phyloP scores from a whole-genome alignment of 2,888 invertebrate genomes.

The Andrena bucephala region DNA sequence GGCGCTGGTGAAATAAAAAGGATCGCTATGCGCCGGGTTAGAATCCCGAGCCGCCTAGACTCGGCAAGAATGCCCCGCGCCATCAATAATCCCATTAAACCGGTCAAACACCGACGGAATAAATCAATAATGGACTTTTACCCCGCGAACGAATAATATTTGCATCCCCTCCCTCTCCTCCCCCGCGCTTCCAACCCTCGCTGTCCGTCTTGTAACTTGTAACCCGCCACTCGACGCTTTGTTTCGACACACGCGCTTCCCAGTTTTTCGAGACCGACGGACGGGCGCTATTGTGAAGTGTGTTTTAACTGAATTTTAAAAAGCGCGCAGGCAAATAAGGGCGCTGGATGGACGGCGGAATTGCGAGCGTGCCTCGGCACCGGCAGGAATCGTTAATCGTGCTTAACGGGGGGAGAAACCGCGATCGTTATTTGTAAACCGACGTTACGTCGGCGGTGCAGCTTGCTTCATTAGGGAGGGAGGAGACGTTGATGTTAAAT shows the following conservation, averaged over 20 bases:
- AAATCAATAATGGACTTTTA: slow-evolving; percentile 69
- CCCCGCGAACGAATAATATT: slow-evolving; percentile 61
- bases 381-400: not conserved
- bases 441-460: slow-evolving; percentile 6
- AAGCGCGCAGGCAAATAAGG: not conserved
- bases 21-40: slow-evolving; percentile 36
- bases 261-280: not conserved
- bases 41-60: slow-evolving; percentile 27
- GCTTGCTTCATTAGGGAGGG: slow-evolving; percentile 1
- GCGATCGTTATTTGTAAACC: slow-evolving; percentile 12
- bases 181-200: not conserved
- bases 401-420: slow-evolving; percentile 2
- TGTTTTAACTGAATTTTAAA: not conserved
- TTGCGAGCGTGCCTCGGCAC: not conserved
- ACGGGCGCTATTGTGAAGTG: no score
- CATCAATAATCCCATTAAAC: slow-evolving; percentile 68
- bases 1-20: slow-evolving; percentile 28
- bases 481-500: slow-evolving; percentile 10
- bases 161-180: slow-evolving; percentile 24
- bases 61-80: slow-evolving; percentile 43
- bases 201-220: not conserved
- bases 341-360: not conserved
- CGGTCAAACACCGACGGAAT: slow-evolving; percentile 66
- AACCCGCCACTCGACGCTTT: not conserved
- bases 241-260: not conserved